Base-by-base conservation (phyloP, 2,888 invertebrate species). In the Aphidoletes aphidimyza region DNA sequence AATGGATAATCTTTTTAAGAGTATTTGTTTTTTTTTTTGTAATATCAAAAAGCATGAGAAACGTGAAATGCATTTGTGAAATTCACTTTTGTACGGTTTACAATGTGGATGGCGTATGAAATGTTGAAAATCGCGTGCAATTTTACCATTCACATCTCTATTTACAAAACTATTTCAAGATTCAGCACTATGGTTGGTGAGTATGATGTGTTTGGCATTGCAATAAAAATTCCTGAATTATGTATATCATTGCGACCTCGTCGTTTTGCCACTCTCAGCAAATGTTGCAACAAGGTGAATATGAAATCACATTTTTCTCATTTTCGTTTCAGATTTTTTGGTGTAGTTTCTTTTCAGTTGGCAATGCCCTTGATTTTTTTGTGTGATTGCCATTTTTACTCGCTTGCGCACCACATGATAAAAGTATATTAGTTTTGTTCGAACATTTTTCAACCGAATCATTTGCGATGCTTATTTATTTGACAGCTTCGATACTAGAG, bases 101-200 rank as follows among this genome's bases (percentile, higher is more conserved):
- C 0, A 22, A 22, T 30, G 54, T 54, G 22, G n/a, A 6, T 69
- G 11, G n/a, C 11, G 34, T 30, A 30, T 17, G 34, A 19, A 2
- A 30, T 34, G 69, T 69, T 69, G 30, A 69, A 69, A 69, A 69
- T 69, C 69, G 69, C 69, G 69, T 69, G 69, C 69, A 69, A n/a
- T 69, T 69, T 14, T 34, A 30, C 30, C 69, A 69, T 69, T 69
- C 69, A 69, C 34, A 69, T 69, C 69, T 69, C 11, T 69, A 69
- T 69, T 34, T 69, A 14, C 8, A 9, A n/a, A 69, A 69, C 69
- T 69, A 69, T 69, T 69, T 30, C 11, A 22, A 54, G 54, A 54
- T 54, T 54, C 22, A 8, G 54, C 22, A n/a, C n/a, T n/a, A n/a
- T 54, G 22, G 54, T 30, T 14, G 26, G 69, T 26, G 30, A 0